Conservation (phyloP, 2,113 vertebrate genomes). For the Larimichthys polyactis region DNA sequence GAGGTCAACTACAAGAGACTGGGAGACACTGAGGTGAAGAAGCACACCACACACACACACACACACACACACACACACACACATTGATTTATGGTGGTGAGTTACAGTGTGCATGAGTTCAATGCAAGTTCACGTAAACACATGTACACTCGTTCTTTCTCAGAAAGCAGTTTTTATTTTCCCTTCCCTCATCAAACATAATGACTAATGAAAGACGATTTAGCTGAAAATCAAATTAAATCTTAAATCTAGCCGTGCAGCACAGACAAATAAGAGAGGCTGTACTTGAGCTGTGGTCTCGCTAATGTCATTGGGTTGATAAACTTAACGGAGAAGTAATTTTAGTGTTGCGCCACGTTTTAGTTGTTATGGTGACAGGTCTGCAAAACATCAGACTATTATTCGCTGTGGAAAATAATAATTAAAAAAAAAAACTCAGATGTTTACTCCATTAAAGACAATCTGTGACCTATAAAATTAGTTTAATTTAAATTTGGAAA, state of each 20-base stretch:
- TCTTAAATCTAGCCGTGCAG: background rate
- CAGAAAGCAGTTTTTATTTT: conserved; percentile 14
- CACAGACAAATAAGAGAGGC: conserved; percentile 1
- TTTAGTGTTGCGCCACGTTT: conserved; percentile 31
- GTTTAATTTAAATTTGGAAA: conserved; percentile 23
- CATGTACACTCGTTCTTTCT: background rate
- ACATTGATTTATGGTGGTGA: background rate
- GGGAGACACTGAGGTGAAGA: conserved; percentile 91
- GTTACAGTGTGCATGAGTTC: conserved; percentile 19
- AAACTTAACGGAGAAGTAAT: conserved; percentile 36
- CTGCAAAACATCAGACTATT: conserved; percentile 22
- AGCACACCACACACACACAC: conserved; percentile 24
- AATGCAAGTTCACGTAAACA: conserved; percentile 20
- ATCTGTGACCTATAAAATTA: background rate
- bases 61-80: conserved; percentile 25
- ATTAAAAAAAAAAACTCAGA: background rate
- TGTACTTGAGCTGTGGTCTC: background rate
- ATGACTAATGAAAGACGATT: conserved; percentile 13
- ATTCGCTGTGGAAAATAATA: conserved; percentile 39
- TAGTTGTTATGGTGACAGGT: conserved; percentile 60
- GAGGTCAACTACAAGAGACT: conserved; percentile 93
- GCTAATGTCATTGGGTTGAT: conserved; percentile 31
- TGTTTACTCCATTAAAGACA: conserved; percentile 7
- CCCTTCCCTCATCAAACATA: conserved; percentile 24
- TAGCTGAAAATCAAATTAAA: conserved; percentile 10